Percentiles rank a stretch among this genome's conserved stretches.
These are phyloP conservation scores for Sthenelais limicola DNA, from an alignment of 2,888 invertebrate genomes.

Conservation along the genomic window DNA sequence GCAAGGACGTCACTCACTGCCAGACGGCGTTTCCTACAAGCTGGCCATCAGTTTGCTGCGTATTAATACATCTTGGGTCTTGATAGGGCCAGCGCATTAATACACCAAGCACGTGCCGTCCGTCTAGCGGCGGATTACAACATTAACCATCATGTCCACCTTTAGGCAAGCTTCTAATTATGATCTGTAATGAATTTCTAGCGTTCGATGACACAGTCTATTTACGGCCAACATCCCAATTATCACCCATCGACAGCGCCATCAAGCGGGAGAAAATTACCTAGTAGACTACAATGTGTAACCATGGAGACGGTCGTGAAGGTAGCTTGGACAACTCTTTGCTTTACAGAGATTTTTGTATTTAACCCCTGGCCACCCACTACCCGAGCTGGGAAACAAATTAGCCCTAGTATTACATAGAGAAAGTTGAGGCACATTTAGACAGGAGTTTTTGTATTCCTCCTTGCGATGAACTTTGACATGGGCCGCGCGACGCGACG, in stretches of 20 bases:
- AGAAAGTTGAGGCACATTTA: too few relatives aligned
- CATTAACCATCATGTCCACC: constrained; percentile 29
- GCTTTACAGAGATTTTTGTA: too few relatives aligned
- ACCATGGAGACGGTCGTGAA: constrained; percentile 6
- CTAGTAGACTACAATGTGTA: constrained; percentile 25
- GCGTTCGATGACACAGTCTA: constrained; percentile 39
- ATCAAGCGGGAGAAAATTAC: constrained; percentile 29
- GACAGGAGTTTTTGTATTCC: too few relatives aligned
- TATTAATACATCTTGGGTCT: not conserved
- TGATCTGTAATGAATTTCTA: constrained; percentile 38
- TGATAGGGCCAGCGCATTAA: constrained; percentile 14
- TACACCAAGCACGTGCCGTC: constrained; percentile 21
- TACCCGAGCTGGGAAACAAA: too few relatives aligned
- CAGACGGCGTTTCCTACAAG: not conserved
- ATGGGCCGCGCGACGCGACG: not conserved
- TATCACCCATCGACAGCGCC: constrained; percentile 36
- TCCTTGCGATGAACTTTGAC: too few relatives aligned
- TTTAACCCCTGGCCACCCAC: too few relatives aligned
- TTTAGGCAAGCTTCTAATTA: constrained; percentile 16
- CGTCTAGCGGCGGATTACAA: constrained; percentile 26
- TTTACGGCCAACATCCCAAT: constrained; percentile 36
- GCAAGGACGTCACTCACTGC: not conserved
- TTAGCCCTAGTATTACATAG: too few relatives aligned
- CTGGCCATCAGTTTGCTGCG: not conserved
- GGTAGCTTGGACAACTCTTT: too few relatives aligned